phyloP scores from a whole-genome alignment of 2,888 invertebrate genomes.

The Zelleria hepariella region DNA sequence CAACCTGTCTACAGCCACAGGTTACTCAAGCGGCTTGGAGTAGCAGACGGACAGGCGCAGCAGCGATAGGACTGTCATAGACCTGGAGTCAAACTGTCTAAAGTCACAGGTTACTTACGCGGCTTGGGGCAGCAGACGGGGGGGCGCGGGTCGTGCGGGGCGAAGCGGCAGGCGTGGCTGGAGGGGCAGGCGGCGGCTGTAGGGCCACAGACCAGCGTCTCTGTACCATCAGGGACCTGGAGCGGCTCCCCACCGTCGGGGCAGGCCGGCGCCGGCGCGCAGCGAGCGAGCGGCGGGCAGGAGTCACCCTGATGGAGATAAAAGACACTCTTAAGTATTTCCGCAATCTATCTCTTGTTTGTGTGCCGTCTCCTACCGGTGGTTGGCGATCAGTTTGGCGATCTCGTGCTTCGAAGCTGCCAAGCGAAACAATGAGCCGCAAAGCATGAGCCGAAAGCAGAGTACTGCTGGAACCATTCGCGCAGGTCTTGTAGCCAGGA shows the following conservation, averaged over 20 bases:
- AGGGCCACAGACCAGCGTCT: conserved; percentile 78
- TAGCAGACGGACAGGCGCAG: neutral
- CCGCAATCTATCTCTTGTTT: no score
- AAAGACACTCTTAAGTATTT: no score
- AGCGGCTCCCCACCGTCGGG: conserved; percentile 41
- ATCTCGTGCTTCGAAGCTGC: no score
- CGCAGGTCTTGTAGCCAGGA: no score
- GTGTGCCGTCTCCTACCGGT: no score
- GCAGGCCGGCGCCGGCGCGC: conserved; percentile 73
- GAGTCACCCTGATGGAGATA: conserved; percentile 55
- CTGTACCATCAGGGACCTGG: conserved; percentile 65
- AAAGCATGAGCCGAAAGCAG: no score
- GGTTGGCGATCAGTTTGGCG: no score
- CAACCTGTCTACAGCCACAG: no score
- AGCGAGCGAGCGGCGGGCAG: conserved; percentile 86
- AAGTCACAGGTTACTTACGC: conserved; percentile 60
- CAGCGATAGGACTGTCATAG: no score
- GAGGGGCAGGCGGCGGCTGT: conserved; percentile 84
- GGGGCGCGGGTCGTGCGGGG: conserved; percentile 81
- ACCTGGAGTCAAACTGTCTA: neutral
- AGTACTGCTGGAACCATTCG: no score
- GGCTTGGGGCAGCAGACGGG: conserved; percentile 92
- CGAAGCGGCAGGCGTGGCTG: conserved; percentile 87
- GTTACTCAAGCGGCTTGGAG: neutral
- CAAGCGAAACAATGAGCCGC: no score